Percentiles rank a stretch among this genome's conserved stretches.
Evolutionary conservation across 1,140 invertebrate genomes (phyloP).

Genomic region (Drosophila tristis): DNA sequence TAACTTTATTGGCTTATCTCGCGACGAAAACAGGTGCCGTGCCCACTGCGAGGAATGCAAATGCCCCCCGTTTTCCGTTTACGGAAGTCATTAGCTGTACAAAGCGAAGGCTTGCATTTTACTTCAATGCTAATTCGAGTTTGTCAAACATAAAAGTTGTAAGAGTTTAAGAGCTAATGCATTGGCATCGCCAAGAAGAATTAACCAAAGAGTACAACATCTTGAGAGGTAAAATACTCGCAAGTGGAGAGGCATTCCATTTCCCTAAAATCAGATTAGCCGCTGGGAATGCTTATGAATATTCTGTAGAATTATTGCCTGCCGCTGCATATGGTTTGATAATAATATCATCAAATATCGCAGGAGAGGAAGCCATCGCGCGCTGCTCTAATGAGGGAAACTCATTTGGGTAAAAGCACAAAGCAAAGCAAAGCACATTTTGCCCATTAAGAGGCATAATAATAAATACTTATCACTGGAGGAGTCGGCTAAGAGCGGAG

Average conservation of each 20-base stretch:
- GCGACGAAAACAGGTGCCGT: too few species aligned
- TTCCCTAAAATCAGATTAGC: too few species aligned
- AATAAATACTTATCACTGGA: conserved; percentile 77
- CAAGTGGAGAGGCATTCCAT: too few species aligned
- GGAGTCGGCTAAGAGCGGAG: conserved; percentile 10
- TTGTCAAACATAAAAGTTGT: conserved; percentile 10
- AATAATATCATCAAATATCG: conserved; percentile 36
- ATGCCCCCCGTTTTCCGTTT: conserved; percentile 18
- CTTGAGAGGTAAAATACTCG: too few species aligned
- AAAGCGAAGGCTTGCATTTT: conserved; percentile 13
- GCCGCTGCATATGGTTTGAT: not conserved
- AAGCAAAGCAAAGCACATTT: conserved; percentile 45
- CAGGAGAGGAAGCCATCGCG: conserved; percentile 8
- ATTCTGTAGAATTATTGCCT: too few species aligned
- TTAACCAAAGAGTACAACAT: too few species aligned
- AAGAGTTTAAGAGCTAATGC: not conserved
- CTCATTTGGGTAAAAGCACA: conserved; percentile 80
- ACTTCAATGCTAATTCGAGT: conserved; percentile 28
- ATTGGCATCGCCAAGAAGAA: too few species aligned
- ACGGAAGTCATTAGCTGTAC: conserved; percentile 29
- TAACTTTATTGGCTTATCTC: conserved; percentile 35
- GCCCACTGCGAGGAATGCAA: conserved; percentile 1
- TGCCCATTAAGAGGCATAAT: conserved; percentile 77
- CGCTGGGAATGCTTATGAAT: too few species aligned
- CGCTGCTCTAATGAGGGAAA: conserved; percentile 71